These are phyloP conservation scores for Sebastes steindachneri DNA, from an alignment of 2,797 vertebrate genomes.

Conservation along the genomic window DNA sequence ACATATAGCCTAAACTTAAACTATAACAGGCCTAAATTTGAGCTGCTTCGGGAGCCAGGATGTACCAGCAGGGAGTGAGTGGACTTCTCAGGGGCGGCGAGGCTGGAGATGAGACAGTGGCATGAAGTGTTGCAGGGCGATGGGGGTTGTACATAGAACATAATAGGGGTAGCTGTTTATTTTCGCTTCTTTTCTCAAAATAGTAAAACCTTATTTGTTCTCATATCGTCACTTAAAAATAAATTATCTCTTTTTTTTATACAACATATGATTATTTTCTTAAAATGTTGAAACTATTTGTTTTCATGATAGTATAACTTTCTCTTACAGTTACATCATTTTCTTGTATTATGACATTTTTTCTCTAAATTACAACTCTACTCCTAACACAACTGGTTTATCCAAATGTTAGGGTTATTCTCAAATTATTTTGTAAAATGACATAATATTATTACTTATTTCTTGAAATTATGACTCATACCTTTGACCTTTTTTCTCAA, in stretches of 20 bases:
- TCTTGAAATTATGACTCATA: background rate
- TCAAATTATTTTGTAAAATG: background rate
- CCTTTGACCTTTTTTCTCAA: background rate
- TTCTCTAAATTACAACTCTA: background rate
- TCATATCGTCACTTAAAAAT: background rate
- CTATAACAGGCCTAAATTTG: background rate
- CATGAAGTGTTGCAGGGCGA: background rate
- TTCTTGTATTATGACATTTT: background rate
- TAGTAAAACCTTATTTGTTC: background rate
- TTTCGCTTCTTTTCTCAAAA: background rate
- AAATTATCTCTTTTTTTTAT: background rate
- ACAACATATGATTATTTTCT: background rate
- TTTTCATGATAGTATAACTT: background rate
- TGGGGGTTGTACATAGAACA: background rate
- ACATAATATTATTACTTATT: background rate
- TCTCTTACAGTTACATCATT: background rate
- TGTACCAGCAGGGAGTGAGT: background rate
- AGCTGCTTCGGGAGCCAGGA: background rate
- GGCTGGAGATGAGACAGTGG: background rate
- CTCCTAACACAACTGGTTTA: background rate
- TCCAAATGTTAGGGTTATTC: background rate
- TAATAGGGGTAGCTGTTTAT: background rate
- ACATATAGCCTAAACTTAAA: background rate
- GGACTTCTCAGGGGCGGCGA: background rate
- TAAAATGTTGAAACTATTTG: background rate